Evolutionary conservation across 2,888 invertebrate genomes (phyloP).

Genomic region (Dicyrtoma fusca): DNA sequence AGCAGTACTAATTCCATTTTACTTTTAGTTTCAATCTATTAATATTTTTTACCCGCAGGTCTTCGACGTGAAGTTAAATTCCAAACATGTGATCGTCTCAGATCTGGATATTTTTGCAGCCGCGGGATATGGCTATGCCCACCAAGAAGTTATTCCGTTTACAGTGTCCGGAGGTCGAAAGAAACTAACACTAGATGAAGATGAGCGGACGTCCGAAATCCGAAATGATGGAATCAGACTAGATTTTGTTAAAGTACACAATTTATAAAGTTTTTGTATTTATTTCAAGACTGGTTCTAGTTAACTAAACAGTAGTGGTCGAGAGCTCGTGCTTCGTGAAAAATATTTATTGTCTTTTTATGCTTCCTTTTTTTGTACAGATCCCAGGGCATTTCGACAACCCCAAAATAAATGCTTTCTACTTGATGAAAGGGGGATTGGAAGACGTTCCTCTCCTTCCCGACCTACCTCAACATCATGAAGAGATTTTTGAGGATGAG

Average conservation of each 20-base stretch:
- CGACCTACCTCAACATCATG: too few species aligned
- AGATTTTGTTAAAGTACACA: constrained; percentile 83
- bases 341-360: too few species aligned
- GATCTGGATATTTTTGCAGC: constrained; percentile 91
- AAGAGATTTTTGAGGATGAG: too few species aligned
- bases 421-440: neutral
- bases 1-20: too few species aligned
- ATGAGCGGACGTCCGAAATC: constrained; percentile 71
- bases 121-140: constrained; percentile 89
- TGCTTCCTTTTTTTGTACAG: too few species aligned
- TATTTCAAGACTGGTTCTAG: too few species aligned
- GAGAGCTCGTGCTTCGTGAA: too few species aligned
- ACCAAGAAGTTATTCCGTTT: constrained; percentile 91
- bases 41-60: constrained; percentile 65
- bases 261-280: too few species aligned
- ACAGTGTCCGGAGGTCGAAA: constrained; percentile 71
- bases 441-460: neutral
- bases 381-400: neutral
- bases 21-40: too few species aligned
- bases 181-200: constrained; percentile 67
- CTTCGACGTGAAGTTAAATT: constrained; percentile 90
- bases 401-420: constrained; percentile 10
- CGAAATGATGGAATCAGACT: constrained; percentile 77
- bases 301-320: too few species aligned
- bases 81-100: constrained; percentile 84